Conservation (phyloP, 1,140 invertebrate species). For the Zaprionus gabonicus region DNA sequence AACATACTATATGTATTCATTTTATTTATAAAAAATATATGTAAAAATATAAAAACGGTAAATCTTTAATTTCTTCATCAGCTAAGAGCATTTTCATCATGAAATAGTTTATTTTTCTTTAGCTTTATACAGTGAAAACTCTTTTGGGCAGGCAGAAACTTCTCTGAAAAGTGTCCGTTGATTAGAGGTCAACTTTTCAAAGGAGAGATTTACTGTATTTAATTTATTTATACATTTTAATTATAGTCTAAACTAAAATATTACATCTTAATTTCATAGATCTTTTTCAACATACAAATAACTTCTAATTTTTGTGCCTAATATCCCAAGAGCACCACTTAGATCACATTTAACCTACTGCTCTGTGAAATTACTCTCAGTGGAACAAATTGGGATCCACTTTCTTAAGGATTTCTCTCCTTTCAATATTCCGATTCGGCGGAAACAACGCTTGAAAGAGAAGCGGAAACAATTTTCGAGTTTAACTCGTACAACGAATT, state of each 20-base stretch:
- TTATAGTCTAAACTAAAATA: background rate
- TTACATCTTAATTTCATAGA: no score
- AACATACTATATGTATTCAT: no score
- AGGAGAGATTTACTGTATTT: no score
- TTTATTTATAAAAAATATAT: no score
- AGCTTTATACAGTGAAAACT: background rate
- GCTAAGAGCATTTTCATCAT: no score
- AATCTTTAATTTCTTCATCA: background rate
- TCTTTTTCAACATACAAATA: background rate
- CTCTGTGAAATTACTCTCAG: slow-evolving; percentile 32
- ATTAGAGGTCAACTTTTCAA: no score
- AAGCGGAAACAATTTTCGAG: slow-evolving; percentile 34
- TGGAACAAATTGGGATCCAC: slow-evolving; percentile 43
- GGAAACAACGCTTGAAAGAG: slow-evolving; percentile 40
- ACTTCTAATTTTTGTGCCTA: background rate
- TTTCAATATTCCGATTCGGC: slow-evolving; percentile 16
- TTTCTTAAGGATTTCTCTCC: background rate
- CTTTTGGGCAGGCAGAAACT: background rate
- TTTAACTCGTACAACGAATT: slow-evolving; percentile 29
- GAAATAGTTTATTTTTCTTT: no score
- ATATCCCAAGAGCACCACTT: background rate
- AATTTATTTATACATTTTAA: background rate
- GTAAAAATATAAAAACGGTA: no score
- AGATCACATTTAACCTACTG: background rate
- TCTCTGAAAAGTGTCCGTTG: background rate